Evolutionary conservation across 1,140 invertebrate species (phyloP), one percentile per base, ranked within the genome.

Genomic region (Acromyrmex echinatior): DNA sequence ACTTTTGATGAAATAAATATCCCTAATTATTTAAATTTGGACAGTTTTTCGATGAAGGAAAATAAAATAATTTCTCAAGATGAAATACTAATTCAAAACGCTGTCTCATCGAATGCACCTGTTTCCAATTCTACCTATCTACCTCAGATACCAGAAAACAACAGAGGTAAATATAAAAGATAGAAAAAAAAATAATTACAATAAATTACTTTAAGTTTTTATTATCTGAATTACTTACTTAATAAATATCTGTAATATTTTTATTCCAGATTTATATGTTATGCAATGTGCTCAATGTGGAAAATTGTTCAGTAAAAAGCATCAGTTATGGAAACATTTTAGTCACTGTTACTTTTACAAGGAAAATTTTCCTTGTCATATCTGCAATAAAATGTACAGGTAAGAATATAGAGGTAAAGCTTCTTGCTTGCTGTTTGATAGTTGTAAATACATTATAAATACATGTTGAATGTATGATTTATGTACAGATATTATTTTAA

Each of bases 381-480:
- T 84, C 18, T 93, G 92, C 66, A 45, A 45, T 10, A 93, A 74
- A 81, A 66, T 18, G 2, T 93, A 93, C 60, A 92, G 90, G 92
- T 93, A 92, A 92, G 71, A 78, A 73, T 65, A n/a, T 3, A 18
- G 9, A 66, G n/a, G 60, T 45, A 16, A 16, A 14, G 12, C 3
- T 62, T 28, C 1, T 62, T 28, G 18, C 21, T 79, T 88, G 12
- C n/a, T 58, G 3, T 74, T n/a, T 60, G 14, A 16, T 62, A 16
- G n/a, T 28, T 70, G 14, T 16, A 25, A 25, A 70, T 70, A 51
- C 0, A 3, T 68, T 49, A 51, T 16, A 51, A 62, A 74, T 1
- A 12, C 7, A 3, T 68, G 39, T 39, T 14, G n/a, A 68, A 49
- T 68, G 3, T 68, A 10, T 68, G 53, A 6, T 68, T 68, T 49